Evolutionary conservation across 2,888 invertebrate species (phyloP).

Genomic region (Venustoraphidia nigricollis): DNA sequence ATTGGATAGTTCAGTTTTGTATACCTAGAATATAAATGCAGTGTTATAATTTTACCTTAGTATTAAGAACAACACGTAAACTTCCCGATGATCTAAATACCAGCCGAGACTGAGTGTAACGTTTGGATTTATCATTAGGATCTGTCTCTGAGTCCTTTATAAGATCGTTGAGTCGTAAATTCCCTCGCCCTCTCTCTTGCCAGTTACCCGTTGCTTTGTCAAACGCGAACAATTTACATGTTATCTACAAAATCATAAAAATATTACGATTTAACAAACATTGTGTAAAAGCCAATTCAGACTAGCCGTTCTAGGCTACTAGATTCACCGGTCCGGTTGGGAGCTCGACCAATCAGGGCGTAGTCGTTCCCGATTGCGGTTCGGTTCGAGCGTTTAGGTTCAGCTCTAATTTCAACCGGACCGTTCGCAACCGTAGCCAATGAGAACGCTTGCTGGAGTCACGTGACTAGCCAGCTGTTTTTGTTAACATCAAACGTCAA

Average conservation of each 20-base stretch:
- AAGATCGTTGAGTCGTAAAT: conserved; percentile 72
- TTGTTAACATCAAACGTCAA: no score
- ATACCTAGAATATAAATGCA: not conserved
- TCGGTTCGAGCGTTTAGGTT: no score
- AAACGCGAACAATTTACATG: conserved; percentile 81
- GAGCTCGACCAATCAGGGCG: no score
- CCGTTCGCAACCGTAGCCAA: no score
- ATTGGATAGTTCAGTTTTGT: not conserved
- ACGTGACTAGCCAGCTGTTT: no score
- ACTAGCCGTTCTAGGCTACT: no score
- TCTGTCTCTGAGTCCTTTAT: conserved; percentile 20
- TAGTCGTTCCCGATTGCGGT: no score
- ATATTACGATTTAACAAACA: no score
- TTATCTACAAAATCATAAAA: conserved; percentile 34
- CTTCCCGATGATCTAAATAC: conserved; percentile 84
- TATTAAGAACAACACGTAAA: conserved; percentile 78
- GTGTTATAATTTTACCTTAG: conserved; percentile 43
- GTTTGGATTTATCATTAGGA: conserved; percentile 30
- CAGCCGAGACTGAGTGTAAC: conserved; percentile 47
- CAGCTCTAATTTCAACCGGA: no score
- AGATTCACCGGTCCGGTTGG: no score
- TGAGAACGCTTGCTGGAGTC: no score
- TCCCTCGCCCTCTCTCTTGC: conserved; percentile 85
- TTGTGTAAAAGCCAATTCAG: no score
- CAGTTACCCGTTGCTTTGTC: conserved; percentile 62